These are phyloP conservation scores for Lynx canadensis DNA, from an alignment of 2,113 vertebrate species.

Conservation along the genomic window DNA sequence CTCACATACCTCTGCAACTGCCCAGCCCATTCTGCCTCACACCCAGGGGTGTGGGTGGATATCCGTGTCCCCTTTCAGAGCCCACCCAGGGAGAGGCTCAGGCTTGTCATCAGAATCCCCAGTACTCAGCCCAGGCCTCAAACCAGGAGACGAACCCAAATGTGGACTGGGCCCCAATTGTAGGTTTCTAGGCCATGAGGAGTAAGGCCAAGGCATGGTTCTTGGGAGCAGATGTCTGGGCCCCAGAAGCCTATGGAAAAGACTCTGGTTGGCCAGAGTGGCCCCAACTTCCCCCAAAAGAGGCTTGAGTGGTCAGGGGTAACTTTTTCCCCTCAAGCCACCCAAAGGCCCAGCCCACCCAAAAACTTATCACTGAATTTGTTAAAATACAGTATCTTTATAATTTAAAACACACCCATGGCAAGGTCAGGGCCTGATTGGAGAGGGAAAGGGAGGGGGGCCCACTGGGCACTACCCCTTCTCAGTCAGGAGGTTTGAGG, in stretches of 20 bases:
- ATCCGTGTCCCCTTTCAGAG: not conserved
- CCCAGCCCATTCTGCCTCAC: not conserved
- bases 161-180: not conserved
- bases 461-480: not conserved
- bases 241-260: not conserved
- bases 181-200: not conserved
- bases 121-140: not conserved
- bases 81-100: not conserved
- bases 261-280: not conserved
- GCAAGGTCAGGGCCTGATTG: not conserved
- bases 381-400: not conserved
- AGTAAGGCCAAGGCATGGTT: not conserved
- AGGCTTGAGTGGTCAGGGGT: not conserved
- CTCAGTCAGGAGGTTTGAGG: not conserved
- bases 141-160: not conserved
- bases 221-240: not conserved
- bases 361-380: not conserved
- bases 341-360: not conserved
- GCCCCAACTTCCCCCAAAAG: not conserved
- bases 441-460: not conserved
- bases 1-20: not conserved
- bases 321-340: not conserved
- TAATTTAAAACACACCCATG: constrained; percentile 13
- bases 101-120: not conserved
- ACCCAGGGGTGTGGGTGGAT: not conserved